Evolutionary conservation across 2,113 vertebrate genomes (phyloP).

Genomic region (Origma solitaria): DNA sequence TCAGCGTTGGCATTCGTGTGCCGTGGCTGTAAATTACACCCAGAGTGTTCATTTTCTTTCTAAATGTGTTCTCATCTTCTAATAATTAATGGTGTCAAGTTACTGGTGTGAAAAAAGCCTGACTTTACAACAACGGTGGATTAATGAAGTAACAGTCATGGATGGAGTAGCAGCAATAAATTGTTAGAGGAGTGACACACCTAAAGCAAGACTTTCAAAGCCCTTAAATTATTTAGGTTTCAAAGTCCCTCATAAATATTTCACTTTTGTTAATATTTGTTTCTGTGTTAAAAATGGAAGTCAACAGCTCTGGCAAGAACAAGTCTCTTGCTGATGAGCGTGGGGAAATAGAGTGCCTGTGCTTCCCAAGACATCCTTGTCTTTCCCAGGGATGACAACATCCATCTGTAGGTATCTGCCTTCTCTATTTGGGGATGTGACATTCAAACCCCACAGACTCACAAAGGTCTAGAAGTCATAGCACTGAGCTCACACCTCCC

Average conservation of each 20-base stretch:
- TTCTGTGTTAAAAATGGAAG: slow-evolving; percentile 24
- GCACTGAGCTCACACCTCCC: neutral
- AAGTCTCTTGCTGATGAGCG: neutral
- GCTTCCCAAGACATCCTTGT: neutral
- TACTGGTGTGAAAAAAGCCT: slow-evolving; percentile 62
- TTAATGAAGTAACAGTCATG: slow-evolving; percentile 63
- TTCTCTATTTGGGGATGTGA: neutral
- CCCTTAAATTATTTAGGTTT: slow-evolving; percentile 32
- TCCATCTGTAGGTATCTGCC: neutral
- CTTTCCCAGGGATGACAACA: neutral
- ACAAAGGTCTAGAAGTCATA: neutral
- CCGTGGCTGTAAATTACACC: slow-evolving; percentile 48
- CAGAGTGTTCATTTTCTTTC: slow-evolving; percentile 61
- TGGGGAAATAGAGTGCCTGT: neutral
- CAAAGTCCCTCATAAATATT: slow-evolving; percentile 39
- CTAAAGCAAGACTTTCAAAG: slow-evolving; percentile 38
- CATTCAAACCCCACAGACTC: neutral
- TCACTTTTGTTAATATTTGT: slow-evolving; percentile 39
- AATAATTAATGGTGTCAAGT: slow-evolving; percentile 68
- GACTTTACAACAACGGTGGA: slow-evolving; percentile 39
- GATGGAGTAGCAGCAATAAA: slow-evolving; percentile 53
- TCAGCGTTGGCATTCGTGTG: neutral
- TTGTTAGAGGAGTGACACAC: slow-evolving; percentile 29
- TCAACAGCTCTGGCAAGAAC: neutral
- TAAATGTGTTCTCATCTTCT: slow-evolving; percentile 59